Evolutionary conservation across 64 coral and sea anemone species (phyloP).

Genomic region (Stylophora pistillata): DNA sequence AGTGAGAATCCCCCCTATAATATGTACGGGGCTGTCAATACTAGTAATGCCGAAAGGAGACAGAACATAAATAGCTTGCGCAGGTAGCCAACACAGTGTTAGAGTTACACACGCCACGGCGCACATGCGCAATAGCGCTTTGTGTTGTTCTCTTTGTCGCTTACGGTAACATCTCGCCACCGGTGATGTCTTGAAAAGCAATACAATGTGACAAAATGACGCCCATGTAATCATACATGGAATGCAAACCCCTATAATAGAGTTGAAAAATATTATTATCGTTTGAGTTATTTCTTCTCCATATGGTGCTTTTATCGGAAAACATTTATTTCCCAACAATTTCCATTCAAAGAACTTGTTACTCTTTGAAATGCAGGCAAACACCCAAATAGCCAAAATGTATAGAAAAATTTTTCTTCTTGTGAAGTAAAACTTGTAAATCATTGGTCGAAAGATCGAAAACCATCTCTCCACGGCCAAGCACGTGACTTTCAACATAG

Average conservation of each 20-base stretch:
- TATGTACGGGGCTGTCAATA: not conserved
- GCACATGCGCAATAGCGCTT: constrained; percentile 64
- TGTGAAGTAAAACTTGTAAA: not conserved
- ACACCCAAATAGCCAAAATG: not conserved
- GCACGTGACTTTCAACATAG: not conserved
- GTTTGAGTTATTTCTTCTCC: not conserved
- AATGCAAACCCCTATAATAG: constrained; percentile 22
- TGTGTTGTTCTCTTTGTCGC: constrained; percentile 17
- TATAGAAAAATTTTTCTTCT: not conserved
- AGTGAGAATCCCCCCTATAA: not conserved
- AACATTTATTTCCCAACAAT: not conserved
- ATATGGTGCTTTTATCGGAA: not conserved
- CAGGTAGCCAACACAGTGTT: constrained; percentile 66
- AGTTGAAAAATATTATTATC: not conserved
- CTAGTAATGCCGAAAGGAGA: constrained; percentile 14
- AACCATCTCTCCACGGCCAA: not conserved
- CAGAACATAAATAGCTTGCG: constrained; percentile 44
- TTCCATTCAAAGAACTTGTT: not conserved
- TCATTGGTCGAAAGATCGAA: no score
- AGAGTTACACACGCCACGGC: constrained; percentile 38
- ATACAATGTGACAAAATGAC: no score
- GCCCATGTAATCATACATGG: constrained; percentile 51
- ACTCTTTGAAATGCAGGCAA: not conserved
- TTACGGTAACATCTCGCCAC: constrained; percentile 14
- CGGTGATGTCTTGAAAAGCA: not conserved